Conservation (phyloP, 2,797 vertebrate genomes). For the Psittacula derbiana region DNA sequence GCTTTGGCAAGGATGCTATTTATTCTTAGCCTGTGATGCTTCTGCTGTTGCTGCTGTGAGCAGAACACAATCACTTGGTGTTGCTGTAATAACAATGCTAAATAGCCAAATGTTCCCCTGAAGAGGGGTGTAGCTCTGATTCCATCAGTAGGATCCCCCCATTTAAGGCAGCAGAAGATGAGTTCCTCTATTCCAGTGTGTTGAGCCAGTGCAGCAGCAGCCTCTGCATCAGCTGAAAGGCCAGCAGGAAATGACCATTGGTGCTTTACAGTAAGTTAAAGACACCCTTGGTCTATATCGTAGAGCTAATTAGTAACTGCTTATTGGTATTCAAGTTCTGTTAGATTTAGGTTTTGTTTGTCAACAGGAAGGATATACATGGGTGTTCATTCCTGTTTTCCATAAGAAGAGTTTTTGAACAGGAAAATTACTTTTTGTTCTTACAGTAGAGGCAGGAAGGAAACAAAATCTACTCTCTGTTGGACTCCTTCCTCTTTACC, state of each 20-base stretch:
- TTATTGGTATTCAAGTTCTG: neutral
- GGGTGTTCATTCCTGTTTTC: neutral
- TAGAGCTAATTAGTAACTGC: neutral
- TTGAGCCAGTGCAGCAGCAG: neutral
- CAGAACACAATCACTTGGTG: neutral
- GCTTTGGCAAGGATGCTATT: constrained; percentile 20
- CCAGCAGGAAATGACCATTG: constrained; percentile 15
- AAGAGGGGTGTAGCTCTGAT: neutral
- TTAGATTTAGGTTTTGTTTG: neutral
- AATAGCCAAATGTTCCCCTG: neutral
- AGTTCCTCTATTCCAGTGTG: neutral
- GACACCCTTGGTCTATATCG: neutral
- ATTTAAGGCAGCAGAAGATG: neutral
- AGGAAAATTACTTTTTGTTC: neutral
- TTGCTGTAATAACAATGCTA: constrained; percentile 1
- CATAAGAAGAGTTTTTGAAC: neutral
- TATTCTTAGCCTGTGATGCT: constrained; percentile 35
- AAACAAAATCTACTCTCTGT: neutral
- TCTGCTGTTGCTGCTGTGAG: neutral
- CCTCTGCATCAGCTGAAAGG: neutral
- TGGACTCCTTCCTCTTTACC: neutral
- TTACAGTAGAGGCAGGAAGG: neutral
- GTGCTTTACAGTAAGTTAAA: constrained; percentile 17
- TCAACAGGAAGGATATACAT: neutral
- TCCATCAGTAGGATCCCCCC: neutral